Evolutionary conservation across 1,140 invertebrate species (phyloP), one percentile per base, ranked within the genome.

Genomic region (Mesaphorura yosii): DNA sequence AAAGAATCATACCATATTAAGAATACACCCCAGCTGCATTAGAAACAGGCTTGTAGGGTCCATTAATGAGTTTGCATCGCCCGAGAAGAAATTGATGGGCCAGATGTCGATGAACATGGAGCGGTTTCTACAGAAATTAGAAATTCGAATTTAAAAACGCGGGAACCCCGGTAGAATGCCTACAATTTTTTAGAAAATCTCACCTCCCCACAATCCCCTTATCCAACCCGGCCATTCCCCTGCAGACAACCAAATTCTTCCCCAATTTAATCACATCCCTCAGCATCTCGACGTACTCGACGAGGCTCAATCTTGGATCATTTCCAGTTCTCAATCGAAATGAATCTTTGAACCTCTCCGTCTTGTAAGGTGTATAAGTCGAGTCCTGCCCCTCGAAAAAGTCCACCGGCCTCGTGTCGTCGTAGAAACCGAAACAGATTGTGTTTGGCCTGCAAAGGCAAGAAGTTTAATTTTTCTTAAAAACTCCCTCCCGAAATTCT

Each of bases 1-100:
- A n/a, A n/a, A n/a, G n/a, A n/a, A n/a, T 49, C 51, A 60, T 52
- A 88, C 81, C 83, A 98, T 98, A 63, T 92, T 87, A 17, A 97
- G 79, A 51, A 99, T 95, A 63, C 93, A 96, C 1, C 93, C 91
- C 42, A 98, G 69, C 70, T 99, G 95, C 64, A 98, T 80, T 76
- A 96, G 85, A 70, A 98, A 98, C 45, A 98, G 73, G 59, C 82
- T 90, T 37, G 82, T 89, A 63, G 82, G 84, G 50, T 88, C 86
- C 68, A 89, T 89, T 3, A 79, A 76, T 10, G 50, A 64, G 66
- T 87, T 82, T 52, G 82, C 78, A 60, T 80, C 76, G 1, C 76
- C 77, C 5, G 86, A 75, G 56, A 91, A 80, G 55, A 90, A 81
- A 66, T 95, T 90, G 0, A 92, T 80, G 10, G 94, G 88, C 94